Evolutionary conservation across 2,888 invertebrate species (phyloP).

Genomic region (Pyrochroa serraticornis): DNA sequence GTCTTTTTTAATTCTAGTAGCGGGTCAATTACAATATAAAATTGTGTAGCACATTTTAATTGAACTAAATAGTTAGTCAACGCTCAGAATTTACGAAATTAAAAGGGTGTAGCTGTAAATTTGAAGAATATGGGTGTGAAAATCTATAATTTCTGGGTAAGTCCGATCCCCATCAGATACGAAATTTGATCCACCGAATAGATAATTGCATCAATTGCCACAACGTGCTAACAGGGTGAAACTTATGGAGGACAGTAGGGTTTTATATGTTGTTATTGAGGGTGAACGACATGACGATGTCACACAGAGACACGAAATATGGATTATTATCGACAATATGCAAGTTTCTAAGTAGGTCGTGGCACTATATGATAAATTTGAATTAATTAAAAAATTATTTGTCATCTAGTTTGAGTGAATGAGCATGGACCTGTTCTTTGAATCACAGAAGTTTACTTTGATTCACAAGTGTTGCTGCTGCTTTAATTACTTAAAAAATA

Average conservation of each 20-base stretch:
- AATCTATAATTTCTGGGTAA: background rate
- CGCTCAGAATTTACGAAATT: background rate
- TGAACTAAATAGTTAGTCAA: too few species aligned
- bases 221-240: too few species aligned
- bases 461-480: too few species aligned
- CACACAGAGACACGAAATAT: conserved; percentile 23
- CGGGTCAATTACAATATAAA: too few species aligned
- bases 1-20: too few species aligned
- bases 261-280: conserved; percentile 2
- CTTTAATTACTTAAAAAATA: too few species aligned
- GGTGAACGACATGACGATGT: conserved; percentile 25
- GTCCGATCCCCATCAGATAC: background rate
- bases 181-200: background rate
- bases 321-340: conserved; percentile 9
- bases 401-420: too few species aligned
- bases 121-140: background rate
- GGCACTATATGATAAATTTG: background rate
- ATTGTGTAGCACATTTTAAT: too few species aligned
- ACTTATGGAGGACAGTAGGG: conserved; percentile 12
- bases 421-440: too few species aligned
- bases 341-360: background rate
- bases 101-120: background rate
- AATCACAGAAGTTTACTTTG: too few species aligned
- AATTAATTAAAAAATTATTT: background rate
- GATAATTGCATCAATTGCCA: too few species aligned